Base-by-base conservation (phyloP, 2,888 invertebrate genomes). In the Odontocolon sp. region DNA sequence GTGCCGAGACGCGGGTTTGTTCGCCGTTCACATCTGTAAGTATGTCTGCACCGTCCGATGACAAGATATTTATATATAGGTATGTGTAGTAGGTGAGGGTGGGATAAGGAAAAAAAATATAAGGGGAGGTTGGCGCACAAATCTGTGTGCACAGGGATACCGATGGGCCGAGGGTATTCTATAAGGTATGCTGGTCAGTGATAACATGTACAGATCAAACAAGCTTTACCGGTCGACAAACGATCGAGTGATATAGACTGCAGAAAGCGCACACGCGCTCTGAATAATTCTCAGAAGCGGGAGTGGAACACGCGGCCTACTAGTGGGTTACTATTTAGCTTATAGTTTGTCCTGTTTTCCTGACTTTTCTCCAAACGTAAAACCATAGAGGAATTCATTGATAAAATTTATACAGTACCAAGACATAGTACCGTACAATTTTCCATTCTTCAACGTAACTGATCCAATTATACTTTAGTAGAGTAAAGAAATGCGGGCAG, bases 261-360 rank as follows among this genome's bases (percentile, higher is more conserved):
- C 14, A 16, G 36, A 47, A 40, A 18, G 31, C 57, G 50, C 68
- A 50, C 56, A 63, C 61, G 47, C 18, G 40, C 66, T 70, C 77
- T 70, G 79, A 72, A 80, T 82, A 77, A 78, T 81, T 52, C 70
- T 73, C 68, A 72, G 79, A 85, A 85, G 78, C 76, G 77, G 73
- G 72, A 78, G 63, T 47, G 21, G 18, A 8, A 36, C 18, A 38
- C n/a, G 47, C 42, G n/a, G n/a, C n/a, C n/a, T n/a, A n/a, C n/a
- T n/a, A n/a, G n/a, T n/a, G n/a, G n/a, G n/a, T n/a, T n/a, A n/a
- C n/a, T n/a, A n/a, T n/a, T n/a, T n/a, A n/a, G n/a, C n/a, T n/a
- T n/a, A n/a, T n/a, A n/a, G n/a, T n/a, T n/a, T n/a, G n/a, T n/a
- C n/a, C n/a, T n/a, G n/a, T n/a, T n/a, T n/a, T n/a, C n/a, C n/a